These are phyloP conservation scores for Xanthia icteritia DNA, from an alignment of 2,888 invertebrate species.

Conservation along the genomic window DNA sequence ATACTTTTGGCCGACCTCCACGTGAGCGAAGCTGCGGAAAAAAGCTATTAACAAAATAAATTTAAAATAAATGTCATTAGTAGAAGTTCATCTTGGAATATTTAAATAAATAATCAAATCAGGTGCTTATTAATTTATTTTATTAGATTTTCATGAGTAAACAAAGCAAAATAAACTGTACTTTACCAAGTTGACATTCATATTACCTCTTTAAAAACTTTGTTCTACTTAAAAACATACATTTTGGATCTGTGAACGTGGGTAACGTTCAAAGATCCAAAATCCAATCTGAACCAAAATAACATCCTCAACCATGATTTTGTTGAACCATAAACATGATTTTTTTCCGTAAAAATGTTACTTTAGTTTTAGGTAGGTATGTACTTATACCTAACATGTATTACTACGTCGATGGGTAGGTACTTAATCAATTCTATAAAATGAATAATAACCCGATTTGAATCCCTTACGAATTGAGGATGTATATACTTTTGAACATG, in stretches of 20 bases:
- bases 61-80: background rate
- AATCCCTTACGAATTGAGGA: background rate
- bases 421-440: background rate
- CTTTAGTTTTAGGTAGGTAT: background rate
- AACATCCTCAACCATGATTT: conserved; percentile 5
- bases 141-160: background rate
- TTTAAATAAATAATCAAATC: background rate
- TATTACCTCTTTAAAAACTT: background rate
- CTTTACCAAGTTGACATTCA: background rate
- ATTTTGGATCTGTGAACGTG: too few relatives aligned
- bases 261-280: too few relatives aligned
- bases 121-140: background rate
- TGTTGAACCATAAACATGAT: conserved; percentile 1
- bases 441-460: background rate
- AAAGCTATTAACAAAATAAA: background rate
- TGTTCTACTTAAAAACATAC: background rate
- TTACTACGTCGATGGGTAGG: background rate
- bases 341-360: conserved; percentile 10
- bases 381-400: background rate
- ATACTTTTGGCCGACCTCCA: background rate
- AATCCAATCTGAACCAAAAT: background rate
- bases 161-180: background rate
- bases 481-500: background rate
- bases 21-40: background rate
- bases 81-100: background rate